Evolutionary conservation across 2,888 invertebrate genomes (phyloP).

Genomic region (Stenodema calcarata): DNA sequence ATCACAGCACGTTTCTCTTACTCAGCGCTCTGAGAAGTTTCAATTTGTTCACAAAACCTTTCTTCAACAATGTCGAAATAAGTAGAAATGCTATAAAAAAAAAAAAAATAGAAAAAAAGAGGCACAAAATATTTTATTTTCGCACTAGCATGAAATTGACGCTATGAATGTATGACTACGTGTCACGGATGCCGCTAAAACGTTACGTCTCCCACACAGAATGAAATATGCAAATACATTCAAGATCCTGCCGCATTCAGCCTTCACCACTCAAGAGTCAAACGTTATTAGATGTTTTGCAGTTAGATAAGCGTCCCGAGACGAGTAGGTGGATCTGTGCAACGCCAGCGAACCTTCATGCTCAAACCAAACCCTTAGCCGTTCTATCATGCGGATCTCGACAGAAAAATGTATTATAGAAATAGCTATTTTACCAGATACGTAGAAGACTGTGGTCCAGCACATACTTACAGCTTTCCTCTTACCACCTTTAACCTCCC

Average conservation of each 20-base stretch:
- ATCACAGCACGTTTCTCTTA: not conserved
- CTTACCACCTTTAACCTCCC: not conserved
- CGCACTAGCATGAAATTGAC: too few species aligned
- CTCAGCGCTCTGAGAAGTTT: too few species aligned
- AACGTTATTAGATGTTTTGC: too few species aligned
- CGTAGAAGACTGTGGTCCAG: constrained; percentile 40
- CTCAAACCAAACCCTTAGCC: not conserved
- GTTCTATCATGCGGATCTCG: not conserved
- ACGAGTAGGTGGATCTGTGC: too few species aligned
- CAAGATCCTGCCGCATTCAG: not conserved
- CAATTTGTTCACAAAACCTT: too few species aligned
- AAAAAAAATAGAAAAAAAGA: too few species aligned
- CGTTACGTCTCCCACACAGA: not conserved
- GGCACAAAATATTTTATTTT: too few species aligned
- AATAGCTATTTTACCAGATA: constrained; percentile 22
- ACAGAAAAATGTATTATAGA: not conserved
- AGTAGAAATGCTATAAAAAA: too few species aligned
- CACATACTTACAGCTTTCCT: constrained; percentile 8
- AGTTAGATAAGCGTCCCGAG: too few species aligned
- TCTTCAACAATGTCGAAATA: too few species aligned
- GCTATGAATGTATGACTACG: not conserved
- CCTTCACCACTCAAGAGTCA: not conserved
- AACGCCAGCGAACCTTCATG: not conserved
- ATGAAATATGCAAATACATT: not conserved
- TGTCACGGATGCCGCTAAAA: not conserved